These are phyloP conservation scores for Denticeps clupeoides DNA, from an alignment of 2,797 vertebrate species.

Conservation along the genomic window DNA sequence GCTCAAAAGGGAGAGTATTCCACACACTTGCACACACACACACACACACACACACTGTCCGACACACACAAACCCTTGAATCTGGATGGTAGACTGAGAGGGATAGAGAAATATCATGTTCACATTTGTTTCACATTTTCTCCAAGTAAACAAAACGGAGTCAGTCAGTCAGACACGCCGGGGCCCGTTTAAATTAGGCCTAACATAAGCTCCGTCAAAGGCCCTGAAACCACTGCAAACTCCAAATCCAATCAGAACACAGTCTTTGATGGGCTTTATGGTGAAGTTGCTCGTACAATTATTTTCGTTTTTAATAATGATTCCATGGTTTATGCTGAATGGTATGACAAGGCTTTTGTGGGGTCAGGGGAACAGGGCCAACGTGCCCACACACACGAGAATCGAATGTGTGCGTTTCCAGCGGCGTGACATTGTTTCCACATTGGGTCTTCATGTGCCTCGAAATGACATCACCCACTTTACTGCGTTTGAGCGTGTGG, in stretches of 20 bases:
- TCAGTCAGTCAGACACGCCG: conserved; percentile 48
- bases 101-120: conserved; percentile 36
- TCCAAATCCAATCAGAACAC: conserved; percentile 25
- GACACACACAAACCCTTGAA: no score
- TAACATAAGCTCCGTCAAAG: conserved; percentile 29
- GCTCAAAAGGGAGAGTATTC: no score
- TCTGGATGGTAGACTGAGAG: conserved; percentile 5
- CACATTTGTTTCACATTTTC: conserved; percentile 56
- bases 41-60: background rate
- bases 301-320: conserved; percentile 34
- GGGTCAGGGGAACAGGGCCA: conserved; percentile 3
- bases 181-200: conserved; percentile 48
- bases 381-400: conserved; percentile 14
- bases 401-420: background rate
- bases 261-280: conserved; percentile 25
- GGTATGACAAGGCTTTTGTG: conserved; percentile 8
- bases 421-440: conserved; percentile 9
- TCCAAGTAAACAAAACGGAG: conserved; percentile 48
- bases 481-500: conserved; percentile 8
- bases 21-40: no score
- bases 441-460: conserved; percentile 19
- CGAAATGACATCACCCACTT: conserved; percentile 25
- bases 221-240: conserved; percentile 12
- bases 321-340: conserved; percentile 24
- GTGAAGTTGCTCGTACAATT: conserved; percentile 27